phyloP scores from a whole-genome alignment of 2,797 vertebrate species.

The Malurus splendens region DNA sequence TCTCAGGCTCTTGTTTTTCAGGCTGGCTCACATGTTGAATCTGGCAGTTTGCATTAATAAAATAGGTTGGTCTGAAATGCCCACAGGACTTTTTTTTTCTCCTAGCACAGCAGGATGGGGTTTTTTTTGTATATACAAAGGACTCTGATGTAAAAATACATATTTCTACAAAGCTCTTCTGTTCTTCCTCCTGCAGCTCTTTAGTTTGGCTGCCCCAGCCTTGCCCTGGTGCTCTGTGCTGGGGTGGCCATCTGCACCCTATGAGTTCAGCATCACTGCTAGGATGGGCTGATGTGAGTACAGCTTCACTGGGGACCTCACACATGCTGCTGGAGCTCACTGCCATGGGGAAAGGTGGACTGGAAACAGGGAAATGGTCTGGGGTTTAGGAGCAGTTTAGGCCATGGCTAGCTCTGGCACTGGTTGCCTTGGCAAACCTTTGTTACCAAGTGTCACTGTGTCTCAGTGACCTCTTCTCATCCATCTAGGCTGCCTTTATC shows the following conservation, averaged over 20 bases:
- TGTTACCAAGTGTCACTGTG: neutral
- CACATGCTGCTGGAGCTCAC: neutral
- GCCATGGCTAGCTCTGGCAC: neutral
- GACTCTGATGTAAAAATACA: slow-evolving; percentile 2
- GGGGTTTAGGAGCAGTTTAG: neutral
- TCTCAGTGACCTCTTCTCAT: neutral
- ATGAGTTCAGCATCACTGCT: rapidly evolving
- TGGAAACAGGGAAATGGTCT: neutral
- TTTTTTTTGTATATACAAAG: neutral
- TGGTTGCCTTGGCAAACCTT: neutral
- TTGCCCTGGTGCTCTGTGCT: rapidly evolving
- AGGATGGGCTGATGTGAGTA: rapidly evolving
- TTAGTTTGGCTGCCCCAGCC: neutral
- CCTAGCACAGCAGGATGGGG: neutral
- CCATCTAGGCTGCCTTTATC: neutral
- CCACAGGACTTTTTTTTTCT: neutral
- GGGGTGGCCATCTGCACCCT: neutral
- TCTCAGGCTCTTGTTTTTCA: neutral
- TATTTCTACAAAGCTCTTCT: neutral
- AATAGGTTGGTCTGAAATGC: slow-evolving; percentile 13
- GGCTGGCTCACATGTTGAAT: neutral
- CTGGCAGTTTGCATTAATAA: neutral
- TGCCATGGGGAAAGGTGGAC: neutral
- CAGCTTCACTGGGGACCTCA: rapidly evolving
- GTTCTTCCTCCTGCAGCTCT: neutral